A percentile compares a stretch with the other conserved stretches of the same genome.
These are phyloP conservation scores for Coleophora deauratella DNA, from an alignment of 2,888 invertebrate species.

Conservation along the genomic window DNA sequence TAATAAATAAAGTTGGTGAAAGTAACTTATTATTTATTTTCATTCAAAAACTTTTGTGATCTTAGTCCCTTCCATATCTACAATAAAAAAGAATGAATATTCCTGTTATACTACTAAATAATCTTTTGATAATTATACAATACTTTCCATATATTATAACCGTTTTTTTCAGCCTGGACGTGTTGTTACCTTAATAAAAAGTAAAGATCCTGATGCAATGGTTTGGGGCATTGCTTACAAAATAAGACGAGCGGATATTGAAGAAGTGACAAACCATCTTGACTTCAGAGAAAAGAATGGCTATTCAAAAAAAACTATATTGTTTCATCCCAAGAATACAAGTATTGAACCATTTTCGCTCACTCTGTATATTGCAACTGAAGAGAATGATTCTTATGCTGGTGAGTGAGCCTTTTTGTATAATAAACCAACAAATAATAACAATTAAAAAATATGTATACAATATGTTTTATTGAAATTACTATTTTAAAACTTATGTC, in stretches of 20 bases:
- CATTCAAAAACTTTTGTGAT: no score
- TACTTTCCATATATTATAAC: no score
- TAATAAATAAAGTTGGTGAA: no score
- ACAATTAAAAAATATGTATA: not conserved
- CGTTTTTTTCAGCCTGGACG: constrained; percentile 82
- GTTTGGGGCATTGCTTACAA: constrained; percentile 97
- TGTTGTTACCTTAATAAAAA: constrained; percentile 88
- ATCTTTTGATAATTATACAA: no score
- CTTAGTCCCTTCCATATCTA: no score
- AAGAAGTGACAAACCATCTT: constrained; percentile 83
- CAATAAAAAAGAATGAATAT: no score
- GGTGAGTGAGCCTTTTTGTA: constrained; percentile 39
- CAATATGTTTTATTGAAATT: not conserved
- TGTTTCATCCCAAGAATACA: constrained; percentile 79
- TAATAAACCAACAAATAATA: no score
- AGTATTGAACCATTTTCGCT: constrained; percentile 77
- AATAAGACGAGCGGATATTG: constrained; percentile 80
- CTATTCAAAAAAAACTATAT: constrained; percentile 81
- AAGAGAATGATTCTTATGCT: constrained; percentile 85
- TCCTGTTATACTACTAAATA: no score
- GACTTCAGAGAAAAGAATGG: constrained; percentile 96
- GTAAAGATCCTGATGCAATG: constrained; percentile 68
- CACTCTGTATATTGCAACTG: constrained; percentile 86
- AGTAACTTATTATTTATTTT: no score
- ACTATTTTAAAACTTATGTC: no score